These are phyloP conservation scores for Phytoseiulus persimilis DNA, from an alignment of 2,888 invertebrate genomes.

Conservation along the genomic window DNA sequence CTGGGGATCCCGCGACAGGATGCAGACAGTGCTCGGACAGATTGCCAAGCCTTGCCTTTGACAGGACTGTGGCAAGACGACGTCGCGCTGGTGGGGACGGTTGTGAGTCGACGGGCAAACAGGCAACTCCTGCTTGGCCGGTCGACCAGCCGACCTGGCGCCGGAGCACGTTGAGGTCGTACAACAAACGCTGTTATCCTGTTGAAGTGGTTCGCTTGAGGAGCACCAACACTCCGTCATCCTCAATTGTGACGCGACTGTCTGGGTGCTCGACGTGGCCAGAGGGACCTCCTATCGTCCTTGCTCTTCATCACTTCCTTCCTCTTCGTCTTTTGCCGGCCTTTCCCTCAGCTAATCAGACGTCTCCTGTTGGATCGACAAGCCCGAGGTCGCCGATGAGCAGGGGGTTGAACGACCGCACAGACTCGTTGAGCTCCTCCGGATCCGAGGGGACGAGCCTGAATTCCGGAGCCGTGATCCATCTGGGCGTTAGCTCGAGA, in stretches of 20 bases:
- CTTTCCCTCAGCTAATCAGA: background rate
- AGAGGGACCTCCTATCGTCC: background rate
- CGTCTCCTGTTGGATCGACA: background rate
- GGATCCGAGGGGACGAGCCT: too few species aligned
- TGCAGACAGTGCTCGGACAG: background rate
- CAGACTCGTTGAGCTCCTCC: background rate
- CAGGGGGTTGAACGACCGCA: background rate
- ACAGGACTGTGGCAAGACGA: background rate
- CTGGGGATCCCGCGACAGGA: background rate
- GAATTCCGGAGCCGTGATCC: too few species aligned
- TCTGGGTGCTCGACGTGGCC: background rate
- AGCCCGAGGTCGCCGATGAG: background rate
- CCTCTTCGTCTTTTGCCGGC: background rate
- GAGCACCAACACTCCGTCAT: background rate
- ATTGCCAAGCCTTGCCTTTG: background rate
- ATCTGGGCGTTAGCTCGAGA: too few species aligned
- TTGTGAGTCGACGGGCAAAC: background rate
- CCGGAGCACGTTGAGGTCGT: slow-evolving; percentile 5
- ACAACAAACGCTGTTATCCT: background rate
- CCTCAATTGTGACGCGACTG: background rate
- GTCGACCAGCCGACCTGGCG: background rate
- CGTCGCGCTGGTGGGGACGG: too few species aligned
- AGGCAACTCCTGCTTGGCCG: background rate
- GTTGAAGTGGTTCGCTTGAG: background rate
- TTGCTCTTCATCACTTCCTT: background rate